Evolutionary conservation across 2,113 vertebrate genomes (phyloP).

Genomic region (Balaeniceps rex): DNA sequence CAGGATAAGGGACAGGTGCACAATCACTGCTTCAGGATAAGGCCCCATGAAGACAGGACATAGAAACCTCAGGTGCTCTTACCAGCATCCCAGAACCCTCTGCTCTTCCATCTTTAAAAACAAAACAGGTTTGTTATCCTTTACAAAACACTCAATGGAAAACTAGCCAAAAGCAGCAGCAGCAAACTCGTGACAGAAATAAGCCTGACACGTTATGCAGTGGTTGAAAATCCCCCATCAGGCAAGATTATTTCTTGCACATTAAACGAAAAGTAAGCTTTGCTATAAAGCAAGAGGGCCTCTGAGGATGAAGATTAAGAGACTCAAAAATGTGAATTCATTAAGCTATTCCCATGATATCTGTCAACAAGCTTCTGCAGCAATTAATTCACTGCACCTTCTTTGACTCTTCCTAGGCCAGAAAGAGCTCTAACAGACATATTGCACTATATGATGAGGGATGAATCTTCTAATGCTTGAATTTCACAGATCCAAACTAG

Average conservation of each 20-base stretch:
- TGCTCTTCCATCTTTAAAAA: neutral
- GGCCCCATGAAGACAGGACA: neutral
- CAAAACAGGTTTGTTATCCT: neutral
- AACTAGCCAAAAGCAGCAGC: neutral
- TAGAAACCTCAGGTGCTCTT: neutral
- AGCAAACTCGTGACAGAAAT: neutral
- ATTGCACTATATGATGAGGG: neutral
- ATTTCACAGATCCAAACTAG: neutral
- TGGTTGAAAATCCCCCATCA: neutral
- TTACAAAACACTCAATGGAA: neutral
- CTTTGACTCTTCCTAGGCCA: neutral
- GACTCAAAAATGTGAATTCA: conserved; percentile 17
- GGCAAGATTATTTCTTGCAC: conserved; percentile 28
- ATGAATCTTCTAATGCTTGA: neutral
- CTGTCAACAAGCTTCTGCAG: neutral
- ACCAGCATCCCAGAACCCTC: neutral
- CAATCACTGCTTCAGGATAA: neutral
- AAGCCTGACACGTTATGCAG: neutral
- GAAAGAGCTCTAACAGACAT: neutral
- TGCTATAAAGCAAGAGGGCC: conserved; percentile 21
- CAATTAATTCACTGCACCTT: neutral
- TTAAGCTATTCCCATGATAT: neutral
- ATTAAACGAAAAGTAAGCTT: neutral
- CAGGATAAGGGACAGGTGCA: neutral
- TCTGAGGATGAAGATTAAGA: neutral